Base-by-base conservation (phyloP, 2,888 invertebrate species). In the Cheilosia scutellata region DNA sequence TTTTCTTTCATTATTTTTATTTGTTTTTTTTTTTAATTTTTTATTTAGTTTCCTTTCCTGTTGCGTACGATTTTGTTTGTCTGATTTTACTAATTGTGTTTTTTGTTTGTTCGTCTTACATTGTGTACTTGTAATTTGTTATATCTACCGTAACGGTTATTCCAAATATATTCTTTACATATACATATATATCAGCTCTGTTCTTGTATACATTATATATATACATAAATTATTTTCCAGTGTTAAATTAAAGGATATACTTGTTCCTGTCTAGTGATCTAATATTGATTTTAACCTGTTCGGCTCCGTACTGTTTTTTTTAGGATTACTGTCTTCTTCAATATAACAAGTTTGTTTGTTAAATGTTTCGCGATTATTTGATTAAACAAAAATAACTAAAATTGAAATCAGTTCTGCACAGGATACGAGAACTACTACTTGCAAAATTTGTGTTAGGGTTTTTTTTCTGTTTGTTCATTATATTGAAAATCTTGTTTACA, bases 1-100 rank as follows among this genome's bases (percentile, higher is more conserved):
- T 83, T 68, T 75, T 88, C 89, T 89, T 90, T 88, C 76, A 66
- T 82, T 83, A 72, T 87, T 87, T 87, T 87, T 87, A 82, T 79
- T 77, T 33, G 33, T 68, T 86, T 75, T 33, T 55, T 55, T 84
- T 71, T 84, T 77, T 37, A 72, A 74, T 68, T 72, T 71, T 60
- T 80, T 71, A 62, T 55, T 80, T 63, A 77, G 66, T 82, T 76
- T 76, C 42, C 76, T 82, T 82, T 76, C 47, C 76, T 71, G 75
- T 72, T 80, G 75, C 70, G 53, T 71, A 70, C 71, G 66, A 37
- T 76, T 65, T 68, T 86, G 66, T 62, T 51, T 51, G 51, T 82
- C 68, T 53, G 58, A 47, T 71, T 71, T 65, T 57, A 68, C 82
- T 80, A 68, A 63, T 74, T 68, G 68, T 60, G 51, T 70, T 72